Base-by-base conservation (phyloP, 2,888 invertebrate genomes). In the Zygaena filipendulae region DNA sequence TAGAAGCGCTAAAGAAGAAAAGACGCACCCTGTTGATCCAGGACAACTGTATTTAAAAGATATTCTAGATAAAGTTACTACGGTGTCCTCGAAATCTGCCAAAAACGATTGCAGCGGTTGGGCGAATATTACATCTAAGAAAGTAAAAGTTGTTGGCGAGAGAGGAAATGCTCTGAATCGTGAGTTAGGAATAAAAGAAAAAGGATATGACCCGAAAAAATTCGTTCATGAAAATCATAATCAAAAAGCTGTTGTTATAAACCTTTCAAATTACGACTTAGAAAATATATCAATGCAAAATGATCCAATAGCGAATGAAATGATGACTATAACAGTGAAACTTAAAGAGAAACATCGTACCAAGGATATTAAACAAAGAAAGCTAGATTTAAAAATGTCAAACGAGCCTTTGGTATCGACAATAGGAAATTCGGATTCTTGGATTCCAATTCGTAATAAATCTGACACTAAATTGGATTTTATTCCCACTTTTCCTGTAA, bases 51-150 rank as follows among this genome's bases (percentile, higher is more conserved):
- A 67, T 27, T 40, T 74, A 1, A 63, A 62, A 46, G 52, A 62
- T 26, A 46, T 71, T 8, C 30, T 74, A 6, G 58, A 69, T 12
- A 67, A 68, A 50, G 58, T 71, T 16, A 60, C 64, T 11, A 54
- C 52, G 1, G 52, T 69, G 38, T 64, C 64, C 31, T 47, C 59
- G 0, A 60, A 50, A 42, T 6, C 16, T 6, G 7, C 16, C 7
- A 16, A 16, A 7, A 4, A 39, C 35, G 3, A 49, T 38, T 13
- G 51, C 48, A 25, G 14, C 26, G 2, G 47, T 48, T 21, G 33
- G 40, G 0, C 38, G 33, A 21, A 30, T 6, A 16, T 12, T 12
- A 10, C n/a, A 19, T n/a, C 3, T n/a, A 4, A 12, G 16, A 18
- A 19, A 16, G 27, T n/a, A 16, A 16, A 16, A 6, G 4, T 6